phyloP scores from a whole-genome alignment of 2,888 invertebrate genomes.

The Mythimna impura region DNA sequence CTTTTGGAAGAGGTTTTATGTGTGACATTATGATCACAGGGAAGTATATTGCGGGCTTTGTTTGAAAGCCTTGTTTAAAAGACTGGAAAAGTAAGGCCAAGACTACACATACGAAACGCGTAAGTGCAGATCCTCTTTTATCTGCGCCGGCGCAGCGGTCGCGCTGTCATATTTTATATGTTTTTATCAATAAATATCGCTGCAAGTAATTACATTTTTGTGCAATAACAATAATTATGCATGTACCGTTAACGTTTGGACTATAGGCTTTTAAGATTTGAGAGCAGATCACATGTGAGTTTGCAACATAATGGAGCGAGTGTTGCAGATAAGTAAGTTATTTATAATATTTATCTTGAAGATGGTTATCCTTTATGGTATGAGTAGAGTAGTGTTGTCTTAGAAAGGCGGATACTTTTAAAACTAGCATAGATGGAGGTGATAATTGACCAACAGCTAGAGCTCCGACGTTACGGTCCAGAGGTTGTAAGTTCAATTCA shows the following conservation, averaged over 20 bases:
- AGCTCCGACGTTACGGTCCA: neutral
- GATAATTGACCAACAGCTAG: slow-evolving; percentile 31
- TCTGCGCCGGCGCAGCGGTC: slow-evolving; percentile 79
- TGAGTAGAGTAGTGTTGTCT: slow-evolving; percentile 19
- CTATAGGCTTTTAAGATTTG: slow-evolving; percentile 61
- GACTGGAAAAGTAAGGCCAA: slow-evolving; percentile 34
- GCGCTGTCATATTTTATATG: slow-evolving; percentile 85
- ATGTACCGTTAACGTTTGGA: slow-evolving; percentile 65
- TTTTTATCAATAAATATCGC: slow-evolving; percentile 84
- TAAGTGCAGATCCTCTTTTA: slow-evolving; percentile 89
- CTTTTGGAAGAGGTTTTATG: neutral
- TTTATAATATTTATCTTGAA: slow-evolving; percentile 39
- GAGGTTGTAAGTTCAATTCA: slow-evolving; percentile 37
- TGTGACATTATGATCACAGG: neutral
- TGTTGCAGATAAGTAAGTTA: slow-evolving; percentile 54
- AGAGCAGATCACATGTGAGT: slow-evolving; percentile 45
- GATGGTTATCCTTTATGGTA: slow-evolving; percentile 38
- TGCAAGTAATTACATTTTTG: slow-evolving; percentile 73
- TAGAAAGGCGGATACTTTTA: slow-evolving; percentile 50
- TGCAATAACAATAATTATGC: slow-evolving; percentile 71
- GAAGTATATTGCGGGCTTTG: neutral
- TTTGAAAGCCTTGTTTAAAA: neutral
- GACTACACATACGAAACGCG: slow-evolving; percentile 83
- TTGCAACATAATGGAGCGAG: slow-evolving; percentile 33
- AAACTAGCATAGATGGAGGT: slow-evolving; percentile 40